phyloP scores from a whole-genome alignment of 2,888 invertebrate genomes.

The Seladonia tumulorum region DNA sequence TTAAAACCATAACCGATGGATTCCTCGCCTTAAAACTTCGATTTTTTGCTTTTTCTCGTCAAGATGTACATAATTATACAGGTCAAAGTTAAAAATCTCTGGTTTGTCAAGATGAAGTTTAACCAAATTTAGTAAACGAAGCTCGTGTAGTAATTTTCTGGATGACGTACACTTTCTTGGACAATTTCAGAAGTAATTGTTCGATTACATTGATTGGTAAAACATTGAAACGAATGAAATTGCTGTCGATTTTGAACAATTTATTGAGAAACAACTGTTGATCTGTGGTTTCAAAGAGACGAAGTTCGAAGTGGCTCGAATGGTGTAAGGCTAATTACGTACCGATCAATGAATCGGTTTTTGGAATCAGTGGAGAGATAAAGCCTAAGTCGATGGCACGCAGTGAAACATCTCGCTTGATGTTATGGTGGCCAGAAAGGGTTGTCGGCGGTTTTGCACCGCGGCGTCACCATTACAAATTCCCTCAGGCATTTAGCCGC shows the following conservation, averaged over 20 bases:
- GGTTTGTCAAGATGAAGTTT: too few species aligned
- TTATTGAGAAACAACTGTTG: background rate
- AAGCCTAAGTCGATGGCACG: constrained; percentile 27
- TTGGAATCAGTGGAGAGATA: background rate
- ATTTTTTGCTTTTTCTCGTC: too few species aligned
- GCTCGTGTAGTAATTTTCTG: too few species aligned
- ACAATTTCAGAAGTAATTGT: background rate
- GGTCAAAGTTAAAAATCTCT: too few species aligned
- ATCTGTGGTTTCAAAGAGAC: too few species aligned
- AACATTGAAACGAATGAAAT: too few species aligned
- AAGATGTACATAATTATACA: too few species aligned
- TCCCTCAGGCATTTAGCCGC: constrained; percentile 82
- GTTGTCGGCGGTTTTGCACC: constrained; percentile 50
- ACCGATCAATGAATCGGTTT: background rate
- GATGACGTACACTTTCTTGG: background rate
- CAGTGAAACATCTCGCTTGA: constrained; percentile 28
- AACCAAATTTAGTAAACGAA: background rate
- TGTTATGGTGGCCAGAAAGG: constrained; percentile 46
- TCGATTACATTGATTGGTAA: background rate
- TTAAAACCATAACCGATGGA: too few species aligned
- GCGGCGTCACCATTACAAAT: constrained; percentile 49
- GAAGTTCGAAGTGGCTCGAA: background rate
- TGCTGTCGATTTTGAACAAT: background rate
- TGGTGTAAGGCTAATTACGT: background rate
- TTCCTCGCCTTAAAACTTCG: too few species aligned